Evolutionary conservation across 2,888 invertebrate species (phyloP).

Genomic region (Acrobasis consociella): DNA sequence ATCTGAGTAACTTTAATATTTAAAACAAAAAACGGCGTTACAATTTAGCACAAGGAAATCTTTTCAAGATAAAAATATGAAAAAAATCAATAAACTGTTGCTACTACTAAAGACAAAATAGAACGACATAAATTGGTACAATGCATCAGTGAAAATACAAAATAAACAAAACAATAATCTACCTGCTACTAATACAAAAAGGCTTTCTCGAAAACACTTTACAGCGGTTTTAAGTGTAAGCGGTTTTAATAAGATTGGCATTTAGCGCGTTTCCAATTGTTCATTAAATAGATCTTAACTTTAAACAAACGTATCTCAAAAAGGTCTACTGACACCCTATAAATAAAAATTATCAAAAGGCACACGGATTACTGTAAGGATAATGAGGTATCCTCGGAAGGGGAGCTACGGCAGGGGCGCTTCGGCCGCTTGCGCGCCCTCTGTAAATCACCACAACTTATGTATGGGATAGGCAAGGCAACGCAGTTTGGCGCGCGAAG

Average conservation of each 20-base stretch:
- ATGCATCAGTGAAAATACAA: no score
- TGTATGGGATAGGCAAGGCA: constrained; percentile 56
- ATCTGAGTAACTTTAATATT: no score
- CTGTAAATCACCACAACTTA: constrained; percentile 68
- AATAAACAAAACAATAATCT: no score
- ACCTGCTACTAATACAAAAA: no score
- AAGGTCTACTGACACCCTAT: constrained; percentile 60
- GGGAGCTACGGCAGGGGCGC: constrained; percentile 58
- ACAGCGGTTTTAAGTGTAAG: neutral
- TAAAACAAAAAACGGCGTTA: no score
- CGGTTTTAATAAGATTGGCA: constrained; percentile 1
- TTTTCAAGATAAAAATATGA: no score
- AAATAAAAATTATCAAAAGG: constrained; percentile 77
- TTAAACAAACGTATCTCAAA: constrained; percentile 37
- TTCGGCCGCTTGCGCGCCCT: constrained; percentile 65
- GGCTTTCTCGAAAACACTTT: neutral
- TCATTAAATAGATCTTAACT: neutral
- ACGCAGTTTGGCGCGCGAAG: constrained; percentile 77
- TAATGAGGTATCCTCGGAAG: constrained; percentile 78
- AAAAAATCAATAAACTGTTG: no score
- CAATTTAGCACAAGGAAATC: no score
- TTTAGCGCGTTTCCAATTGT: neutral
- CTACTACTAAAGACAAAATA: no score
- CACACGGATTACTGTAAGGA: constrained; percentile 77
- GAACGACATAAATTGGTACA: no score